Conservation (phyloP, 92 coral and sea anemone species). For the Palythoa grandis region DNA sequence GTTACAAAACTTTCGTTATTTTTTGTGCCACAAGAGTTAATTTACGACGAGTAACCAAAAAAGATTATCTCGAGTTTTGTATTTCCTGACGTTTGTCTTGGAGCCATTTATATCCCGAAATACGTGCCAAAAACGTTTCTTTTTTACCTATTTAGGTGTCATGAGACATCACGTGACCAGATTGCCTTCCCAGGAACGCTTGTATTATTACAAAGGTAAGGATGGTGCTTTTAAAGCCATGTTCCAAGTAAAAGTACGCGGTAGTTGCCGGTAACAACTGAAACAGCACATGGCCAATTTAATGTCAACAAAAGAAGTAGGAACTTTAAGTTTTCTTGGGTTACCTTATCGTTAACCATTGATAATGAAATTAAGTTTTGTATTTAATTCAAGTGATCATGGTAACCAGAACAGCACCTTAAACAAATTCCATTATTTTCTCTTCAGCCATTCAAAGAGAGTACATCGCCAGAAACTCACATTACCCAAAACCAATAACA, state of each 20-base stretch:
- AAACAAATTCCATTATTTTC: background rate
- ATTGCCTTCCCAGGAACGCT: constrained; percentile 30
- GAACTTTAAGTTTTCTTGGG: too few species aligned
- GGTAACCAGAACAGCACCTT: background rate
- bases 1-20: too few species aligned
- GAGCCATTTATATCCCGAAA: background rate
- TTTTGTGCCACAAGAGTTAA: too few species aligned
- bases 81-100: background rate
- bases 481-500: constrained; percentile 22
- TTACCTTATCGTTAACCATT: too few species aligned
- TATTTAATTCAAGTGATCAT: too few species aligned
- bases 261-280: too few species aligned
- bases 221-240: background rate
- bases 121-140: background rate
- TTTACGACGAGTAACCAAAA: too few species aligned
- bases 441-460: constrained; percentile 28
- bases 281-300: too few species aligned
- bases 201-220: constrained; percentile 41
- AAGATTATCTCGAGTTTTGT: too few species aligned
- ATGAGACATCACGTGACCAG: constrained; percentile 35
- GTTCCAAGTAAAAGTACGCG: background rate
- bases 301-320: too few species aligned
- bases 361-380: too few species aligned
- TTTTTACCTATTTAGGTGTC: constrained; percentile 6
- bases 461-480: constrained; percentile 37